Evolutionary conservation across 2,113 vertebrate genomes (phyloP).

Genomic region (Megaceryle maxima): DNA sequence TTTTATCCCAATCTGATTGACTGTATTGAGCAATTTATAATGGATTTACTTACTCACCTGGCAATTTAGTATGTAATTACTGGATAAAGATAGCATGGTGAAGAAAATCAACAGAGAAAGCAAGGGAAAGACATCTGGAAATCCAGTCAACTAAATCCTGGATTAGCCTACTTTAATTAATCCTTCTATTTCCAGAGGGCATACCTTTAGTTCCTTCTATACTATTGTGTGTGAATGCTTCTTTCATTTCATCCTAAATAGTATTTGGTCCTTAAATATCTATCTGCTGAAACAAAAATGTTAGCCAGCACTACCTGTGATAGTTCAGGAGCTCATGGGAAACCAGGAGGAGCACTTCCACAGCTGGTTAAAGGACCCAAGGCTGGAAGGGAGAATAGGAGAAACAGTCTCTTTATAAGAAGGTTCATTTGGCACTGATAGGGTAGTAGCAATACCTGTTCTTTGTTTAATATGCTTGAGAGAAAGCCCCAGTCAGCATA

Average conservation of each 20-base stretch:
- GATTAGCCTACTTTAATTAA: conserved; percentile 68
- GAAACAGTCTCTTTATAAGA: neutral
- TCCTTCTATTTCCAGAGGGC: conserved; percentile 52
- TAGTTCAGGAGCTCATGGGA: neutral
- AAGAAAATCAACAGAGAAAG: conserved; percentile 61
- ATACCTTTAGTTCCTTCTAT: conserved; percentile 41
- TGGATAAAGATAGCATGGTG: conserved; percentile 9
- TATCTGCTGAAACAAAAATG: neutral
- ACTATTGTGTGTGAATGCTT: neutral
- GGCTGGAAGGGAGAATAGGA: neutral
- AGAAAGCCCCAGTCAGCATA: neutral
- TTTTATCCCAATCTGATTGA: neutral
- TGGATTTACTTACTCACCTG: neutral
- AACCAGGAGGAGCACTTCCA: neutral
- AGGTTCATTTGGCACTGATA: neutral
- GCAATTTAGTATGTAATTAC: neutral
- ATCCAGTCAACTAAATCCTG: conserved; percentile 62
- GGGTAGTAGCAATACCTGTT: neutral
- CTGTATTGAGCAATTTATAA: neutral
- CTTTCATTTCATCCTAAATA: neutral
- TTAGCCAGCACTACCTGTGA: neutral
- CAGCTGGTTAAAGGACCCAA: neutral
- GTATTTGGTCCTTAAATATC: neutral
- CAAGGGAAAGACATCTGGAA: conserved; percentile 37
- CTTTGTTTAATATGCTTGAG: neutral